Conservation (phyloP, 2,797 vertebrate species). For the Pantherophis vulpinus region DNA sequence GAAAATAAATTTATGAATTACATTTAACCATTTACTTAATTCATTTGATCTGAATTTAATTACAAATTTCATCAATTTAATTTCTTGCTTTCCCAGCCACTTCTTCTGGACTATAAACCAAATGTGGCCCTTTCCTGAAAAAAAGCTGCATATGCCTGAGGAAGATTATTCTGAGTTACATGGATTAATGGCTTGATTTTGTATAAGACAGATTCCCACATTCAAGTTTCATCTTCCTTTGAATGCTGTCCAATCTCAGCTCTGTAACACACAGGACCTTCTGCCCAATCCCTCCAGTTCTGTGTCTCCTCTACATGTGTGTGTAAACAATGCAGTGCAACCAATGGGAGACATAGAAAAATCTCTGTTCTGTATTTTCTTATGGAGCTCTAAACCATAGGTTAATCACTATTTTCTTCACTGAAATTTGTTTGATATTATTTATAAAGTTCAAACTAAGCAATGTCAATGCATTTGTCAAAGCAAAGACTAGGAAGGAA, state of each 20-base stretch:
- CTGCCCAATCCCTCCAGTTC: neutral
- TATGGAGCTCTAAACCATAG: neutral
- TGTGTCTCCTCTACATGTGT: neutral
- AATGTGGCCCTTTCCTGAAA: neutral
- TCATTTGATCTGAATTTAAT: neutral
- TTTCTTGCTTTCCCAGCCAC: neutral
- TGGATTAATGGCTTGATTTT: neutral
- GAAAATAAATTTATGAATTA: neutral
- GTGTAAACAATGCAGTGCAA: neutral
- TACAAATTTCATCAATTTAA: neutral
- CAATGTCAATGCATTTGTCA: neutral
- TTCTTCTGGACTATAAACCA: neutral
- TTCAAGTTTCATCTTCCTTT: neutral
- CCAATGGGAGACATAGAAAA: neutral
- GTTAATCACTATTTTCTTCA: neutral
- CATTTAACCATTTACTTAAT: neutral
- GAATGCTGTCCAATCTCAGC: neutral
- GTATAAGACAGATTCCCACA: neutral
- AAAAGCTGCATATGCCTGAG: neutral
- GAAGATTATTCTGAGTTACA: neutral
- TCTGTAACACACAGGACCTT: neutral
- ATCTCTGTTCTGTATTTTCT: neutral
- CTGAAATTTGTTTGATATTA: neutral
- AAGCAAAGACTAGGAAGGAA: neutral
- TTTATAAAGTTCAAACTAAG: neutral